Conservation (phyloP, 2,888 invertebrate genomes). For the Hirudinaria manillensis region DNA sequence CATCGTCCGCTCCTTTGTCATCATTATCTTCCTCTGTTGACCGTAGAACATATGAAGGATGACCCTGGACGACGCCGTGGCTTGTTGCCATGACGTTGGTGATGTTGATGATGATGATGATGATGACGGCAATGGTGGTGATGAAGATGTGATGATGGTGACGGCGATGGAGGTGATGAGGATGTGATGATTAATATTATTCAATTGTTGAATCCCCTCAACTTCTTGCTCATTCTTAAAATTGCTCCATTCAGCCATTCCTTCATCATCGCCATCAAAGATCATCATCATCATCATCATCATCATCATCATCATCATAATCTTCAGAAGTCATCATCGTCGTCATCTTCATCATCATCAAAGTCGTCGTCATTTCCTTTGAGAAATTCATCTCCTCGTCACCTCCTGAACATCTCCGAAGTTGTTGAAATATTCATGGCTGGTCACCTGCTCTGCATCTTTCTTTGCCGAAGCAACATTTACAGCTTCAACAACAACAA, state of each 20-base stretch:
- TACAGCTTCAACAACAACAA: neutral
- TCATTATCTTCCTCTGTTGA: neutral
- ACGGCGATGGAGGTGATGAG: neutral
- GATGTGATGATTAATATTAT: neutral
- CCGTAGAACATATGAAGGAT: neutral
- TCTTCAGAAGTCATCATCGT: conserved; percentile 55
- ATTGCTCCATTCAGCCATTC: neutral
- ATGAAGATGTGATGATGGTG: neutral
- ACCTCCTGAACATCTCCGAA: neutral
- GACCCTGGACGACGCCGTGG: neutral
- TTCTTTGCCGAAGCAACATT: neutral
- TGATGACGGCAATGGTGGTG: neutral
- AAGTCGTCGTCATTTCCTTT: conserved; percentile 65
- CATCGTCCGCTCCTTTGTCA: conserved; percentile 6
- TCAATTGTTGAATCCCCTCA: neutral
- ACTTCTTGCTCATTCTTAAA: neutral
- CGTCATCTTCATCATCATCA: conserved; percentile 45
- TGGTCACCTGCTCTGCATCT: neutral
- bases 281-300: conserved; percentile 28
- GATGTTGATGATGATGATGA: conserved; percentile 14
- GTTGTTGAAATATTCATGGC: neutral
- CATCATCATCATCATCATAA: conserved; percentile 53
- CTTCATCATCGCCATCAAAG: neutral
- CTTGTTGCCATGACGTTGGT: neutral
- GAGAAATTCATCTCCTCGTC: conserved; percentile 6